Conservation (phyloP, 37 sponge, comb jelly and placozoan species). For the Beroe ovata region DNA sequence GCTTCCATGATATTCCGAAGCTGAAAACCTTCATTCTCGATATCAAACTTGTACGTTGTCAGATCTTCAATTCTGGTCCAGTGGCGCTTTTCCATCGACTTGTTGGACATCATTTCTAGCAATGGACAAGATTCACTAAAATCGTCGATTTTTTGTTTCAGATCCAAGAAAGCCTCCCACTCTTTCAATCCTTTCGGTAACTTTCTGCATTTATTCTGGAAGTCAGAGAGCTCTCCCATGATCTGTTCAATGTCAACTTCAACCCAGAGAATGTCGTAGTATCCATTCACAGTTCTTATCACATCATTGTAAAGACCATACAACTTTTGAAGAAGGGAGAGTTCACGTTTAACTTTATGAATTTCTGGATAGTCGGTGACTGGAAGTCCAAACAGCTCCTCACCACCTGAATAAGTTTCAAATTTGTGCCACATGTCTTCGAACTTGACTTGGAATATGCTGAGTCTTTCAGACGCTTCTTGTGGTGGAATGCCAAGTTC, state of each 20-base stretch:
- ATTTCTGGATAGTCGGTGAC: constrained; percentile 87
- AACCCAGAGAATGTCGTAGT: constrained; percentile 96
- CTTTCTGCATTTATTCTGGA: constrained; percentile 88
- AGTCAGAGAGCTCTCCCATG: constrained; percentile 93
- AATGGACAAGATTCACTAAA: constrained; percentile 95
- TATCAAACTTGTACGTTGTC: constrained; percentile 88
- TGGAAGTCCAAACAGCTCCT: constrained; percentile 92
- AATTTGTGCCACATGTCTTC: constrained; percentile 91
- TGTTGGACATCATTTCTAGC: constrained; percentile 93
- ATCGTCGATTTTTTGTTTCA: constrained; percentile 97
- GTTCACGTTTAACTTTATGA: constrained; percentile 80
- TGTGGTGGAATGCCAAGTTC: constrained; percentile 84
- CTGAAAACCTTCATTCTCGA: constrained; percentile 85
- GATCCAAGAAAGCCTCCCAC: constrained; percentile 95
- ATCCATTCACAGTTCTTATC: constrained; percentile 96
- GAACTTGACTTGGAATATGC: constrained; percentile 82
- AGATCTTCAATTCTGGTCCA: constrained; percentile 91
- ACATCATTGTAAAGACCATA: constrained; percentile 97
- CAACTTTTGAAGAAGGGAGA: constrained; percentile 95
- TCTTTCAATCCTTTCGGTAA: constrained; percentile 82
- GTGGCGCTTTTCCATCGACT: constrained; percentile 92
- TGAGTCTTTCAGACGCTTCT: constrained; percentile 86
- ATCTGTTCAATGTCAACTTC: constrained; percentile 98
- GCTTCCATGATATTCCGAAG: constrained; percentile 96
- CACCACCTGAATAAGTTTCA: constrained; percentile 91